These are phyloP conservation scores for Cantharis lateralis DNA, from an alignment of 2,888 invertebrate species.

Conservation along the genomic window DNA sequence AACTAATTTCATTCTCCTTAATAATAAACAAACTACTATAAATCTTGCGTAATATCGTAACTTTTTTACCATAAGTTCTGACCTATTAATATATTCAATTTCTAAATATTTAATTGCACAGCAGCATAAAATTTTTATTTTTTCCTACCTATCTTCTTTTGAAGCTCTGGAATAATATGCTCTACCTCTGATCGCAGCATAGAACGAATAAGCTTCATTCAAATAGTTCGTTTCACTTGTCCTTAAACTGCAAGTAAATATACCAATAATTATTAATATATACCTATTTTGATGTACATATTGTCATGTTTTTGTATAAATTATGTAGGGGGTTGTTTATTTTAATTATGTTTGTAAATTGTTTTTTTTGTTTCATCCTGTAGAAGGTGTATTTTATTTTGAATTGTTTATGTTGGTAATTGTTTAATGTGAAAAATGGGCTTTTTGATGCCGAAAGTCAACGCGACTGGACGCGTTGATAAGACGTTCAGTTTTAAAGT, in stretches of 20 bases:
- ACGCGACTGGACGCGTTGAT: too few relatives aligned
- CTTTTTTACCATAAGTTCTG: constrained; percentile 97
- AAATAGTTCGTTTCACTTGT: constrained; percentile 97
- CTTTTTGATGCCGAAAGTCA: too few relatives aligned
- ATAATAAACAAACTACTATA: constrained; percentile 91
- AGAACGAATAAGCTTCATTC: constrained; percentile 95
- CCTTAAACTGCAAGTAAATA: constrained; percentile 70
- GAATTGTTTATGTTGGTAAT: too few relatives aligned
- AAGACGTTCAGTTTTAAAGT: too few relatives aligned
- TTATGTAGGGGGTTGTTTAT: too few relatives aligned
- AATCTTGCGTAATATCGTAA: constrained; percentile 93
- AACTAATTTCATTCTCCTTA: constrained; percentile 92
- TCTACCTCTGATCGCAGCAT: constrained; percentile 91
- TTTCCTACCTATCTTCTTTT: constrained; percentile 80
- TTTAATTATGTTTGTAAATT: too few relatives aligned
- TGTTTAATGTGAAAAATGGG: too few relatives aligned
- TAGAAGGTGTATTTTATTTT: too few relatives aligned
- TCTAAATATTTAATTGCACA: constrained; percentile 4
- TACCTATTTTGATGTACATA: too few relatives aligned
- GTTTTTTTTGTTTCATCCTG: too few relatives aligned
- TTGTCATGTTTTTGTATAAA: too few relatives aligned
- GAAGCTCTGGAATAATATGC: constrained; percentile 93
- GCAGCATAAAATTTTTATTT: background rate
- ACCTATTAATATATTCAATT: constrained; percentile 51
- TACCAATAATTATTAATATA: background rate